Evolutionary conservation across 2,797 vertebrate genomes (phyloP).

Genomic region (Enteromius viviparus): DNA sequence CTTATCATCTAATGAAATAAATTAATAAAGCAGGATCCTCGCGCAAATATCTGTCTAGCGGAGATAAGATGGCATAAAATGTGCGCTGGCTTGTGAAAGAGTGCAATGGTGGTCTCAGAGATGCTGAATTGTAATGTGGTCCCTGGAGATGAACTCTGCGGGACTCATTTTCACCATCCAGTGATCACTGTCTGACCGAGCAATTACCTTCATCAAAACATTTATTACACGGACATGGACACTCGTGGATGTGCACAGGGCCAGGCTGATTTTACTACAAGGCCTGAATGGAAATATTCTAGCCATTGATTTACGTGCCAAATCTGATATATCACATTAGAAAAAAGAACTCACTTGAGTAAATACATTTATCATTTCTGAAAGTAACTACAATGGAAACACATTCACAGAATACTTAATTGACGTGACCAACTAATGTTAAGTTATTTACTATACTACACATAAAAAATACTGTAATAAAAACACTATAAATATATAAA

Average conservation of each 20-base stretch:
- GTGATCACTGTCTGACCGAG: slow-evolving; percentile 51
- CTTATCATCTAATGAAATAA: slow-evolving; percentile 46
- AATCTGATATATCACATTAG: neutral
- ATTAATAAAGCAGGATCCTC: slow-evolving; percentile 40
- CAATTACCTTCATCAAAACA: slow-evolving; percentile 49
- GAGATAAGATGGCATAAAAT: slow-evolving; percentile 62
- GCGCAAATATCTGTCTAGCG: slow-evolving; percentile 51
- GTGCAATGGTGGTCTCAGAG: slow-evolving; percentile 65
- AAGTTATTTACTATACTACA: neutral
- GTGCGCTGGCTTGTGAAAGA: slow-evolving; percentile 55
- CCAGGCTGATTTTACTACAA: neutral
- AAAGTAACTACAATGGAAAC: neutral
- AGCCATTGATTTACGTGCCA: neutral
- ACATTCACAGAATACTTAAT: neutral
- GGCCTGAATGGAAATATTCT: neutral
- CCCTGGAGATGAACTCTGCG: slow-evolving; percentile 62
- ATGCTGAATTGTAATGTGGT: slow-evolving; percentile 49
- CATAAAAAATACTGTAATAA: neutral
- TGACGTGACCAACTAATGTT: neutral
- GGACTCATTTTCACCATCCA: slow-evolving; percentile 50
- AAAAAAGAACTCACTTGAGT: neutral
- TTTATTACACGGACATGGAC: slow-evolving; percentile 31
- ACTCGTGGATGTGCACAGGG: neutral
- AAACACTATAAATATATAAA: no score
- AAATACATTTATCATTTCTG: neutral